These are phyloP conservation scores for Danio choprae DNA, from an alignment of 2,797 vertebrate genomes.

Conservation along the genomic window DNA sequence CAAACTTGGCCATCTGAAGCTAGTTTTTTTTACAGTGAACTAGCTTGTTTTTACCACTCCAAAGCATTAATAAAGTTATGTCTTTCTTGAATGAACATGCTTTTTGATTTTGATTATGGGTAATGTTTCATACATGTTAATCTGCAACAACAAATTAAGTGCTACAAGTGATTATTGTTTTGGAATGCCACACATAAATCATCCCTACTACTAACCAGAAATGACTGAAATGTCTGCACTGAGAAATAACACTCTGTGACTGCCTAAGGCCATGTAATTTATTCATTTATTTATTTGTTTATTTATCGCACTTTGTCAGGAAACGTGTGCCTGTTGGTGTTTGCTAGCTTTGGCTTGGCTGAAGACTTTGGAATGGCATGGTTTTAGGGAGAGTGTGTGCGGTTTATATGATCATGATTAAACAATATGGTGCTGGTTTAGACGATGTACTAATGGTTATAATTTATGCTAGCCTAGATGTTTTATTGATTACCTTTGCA, in stretches of 20 bases:
- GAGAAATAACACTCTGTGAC: not conserved
- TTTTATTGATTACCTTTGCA: conserved; percentile 11
- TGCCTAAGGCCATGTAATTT: not conserved
- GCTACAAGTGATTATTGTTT: not conserved
- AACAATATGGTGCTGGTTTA: not conserved
- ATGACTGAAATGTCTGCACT: not conserved
- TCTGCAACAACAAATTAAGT: not conserved
- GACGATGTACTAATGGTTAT: not conserved
- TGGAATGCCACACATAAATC: not conserved
- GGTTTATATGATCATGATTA: not conserved
- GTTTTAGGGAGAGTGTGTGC: not conserved
- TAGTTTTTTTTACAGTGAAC: not conserved
- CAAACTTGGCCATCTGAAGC: not conserved
- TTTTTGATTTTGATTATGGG: not conserved
- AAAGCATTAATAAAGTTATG: not conserved
- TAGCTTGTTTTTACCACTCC: not conserved
- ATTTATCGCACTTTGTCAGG: not conserved
- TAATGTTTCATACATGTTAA: not conserved
- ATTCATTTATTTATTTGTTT: not conserved
- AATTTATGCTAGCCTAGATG: not conserved
- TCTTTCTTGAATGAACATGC: not conserved
- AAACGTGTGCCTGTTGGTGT: not conserved
- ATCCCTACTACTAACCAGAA: not conserved
- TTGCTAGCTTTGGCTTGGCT: not conserved
- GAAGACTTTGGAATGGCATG: not conserved